Base-by-base conservation (phyloP, 2,113 vertebrate genomes). In the Eudorcas thomsonii region DNA sequence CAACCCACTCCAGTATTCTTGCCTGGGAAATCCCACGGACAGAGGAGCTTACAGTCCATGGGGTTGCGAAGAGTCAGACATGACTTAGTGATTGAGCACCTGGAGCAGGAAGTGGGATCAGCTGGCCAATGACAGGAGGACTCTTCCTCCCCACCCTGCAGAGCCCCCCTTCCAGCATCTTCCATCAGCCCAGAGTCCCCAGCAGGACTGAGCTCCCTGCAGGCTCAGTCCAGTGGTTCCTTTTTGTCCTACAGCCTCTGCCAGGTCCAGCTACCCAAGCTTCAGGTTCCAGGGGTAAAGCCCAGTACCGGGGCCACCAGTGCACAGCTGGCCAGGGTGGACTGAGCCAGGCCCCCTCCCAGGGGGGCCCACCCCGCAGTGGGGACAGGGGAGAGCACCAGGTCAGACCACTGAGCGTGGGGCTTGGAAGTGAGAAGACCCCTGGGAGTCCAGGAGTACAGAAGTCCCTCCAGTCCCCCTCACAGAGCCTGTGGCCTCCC, bases 341-440 rank as follows among this genome's bases (percentile, higher is more conserved):
- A 62, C 13, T 30, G 30, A 43, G 59, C 10, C 33, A 26, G 59
- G 84, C 21, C 2, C 48, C 67, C 50, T 50, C 52, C 57, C 9
- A 28, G 36, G 28, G 48, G 2, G 2, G 55, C 3, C 91, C 6
- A 62, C 30, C 39, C 91, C 2, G 0, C 7, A 11, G 80, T 13
- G 30, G 57, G 10, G 3, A 33, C 45, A 88, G 83, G 78, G 55
- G 48, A 55, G 21, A 52, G 30, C 33, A 39, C 23, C 25, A 54
- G 55, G 33, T 77, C 16, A 5, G 7, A 71, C 16, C n/a, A 33
- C 36, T 43, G 71, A 55, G 48, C 48, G 6, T 19, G n/a, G 45
- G 67, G 64, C 23, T 81, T 62, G 28, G 12, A 81, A 23, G 12
- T 1, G 13, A 8, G 39, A 43, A 48, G 26, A 4, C 13, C 50